phyloP scores from a whole-genome alignment of 2,113 vertebrate genomes.

The Melanocharis versteri region DNA sequence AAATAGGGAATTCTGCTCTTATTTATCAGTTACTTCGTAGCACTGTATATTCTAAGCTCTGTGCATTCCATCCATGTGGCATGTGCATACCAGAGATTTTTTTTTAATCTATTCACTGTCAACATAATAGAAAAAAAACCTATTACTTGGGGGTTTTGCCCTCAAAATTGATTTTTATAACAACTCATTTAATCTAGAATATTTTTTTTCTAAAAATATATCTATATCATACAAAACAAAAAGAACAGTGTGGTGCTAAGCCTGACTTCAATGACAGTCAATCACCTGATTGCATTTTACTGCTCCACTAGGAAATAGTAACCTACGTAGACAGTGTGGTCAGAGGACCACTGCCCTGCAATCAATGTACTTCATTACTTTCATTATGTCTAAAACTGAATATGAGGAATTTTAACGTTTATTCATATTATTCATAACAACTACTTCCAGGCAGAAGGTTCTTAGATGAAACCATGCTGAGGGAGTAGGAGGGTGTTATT shows the following conservation, averaged over 20 bases:
- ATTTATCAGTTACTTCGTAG: neutral
- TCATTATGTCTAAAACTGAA: neutral
- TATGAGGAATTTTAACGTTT: neutral
- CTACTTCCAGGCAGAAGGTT: neutral
- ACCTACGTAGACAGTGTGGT: neutral
- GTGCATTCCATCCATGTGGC: neutral
- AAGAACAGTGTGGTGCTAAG: neutral
- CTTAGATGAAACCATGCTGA: neutral
- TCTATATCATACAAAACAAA: neutral
- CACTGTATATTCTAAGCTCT: neutral
- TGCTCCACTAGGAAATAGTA: neutral
- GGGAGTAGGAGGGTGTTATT: neutral
- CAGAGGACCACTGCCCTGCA: neutral
- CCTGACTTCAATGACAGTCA: neutral
- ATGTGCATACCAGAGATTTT: neutral
- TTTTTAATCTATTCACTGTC: neutral
- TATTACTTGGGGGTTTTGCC: neutral
- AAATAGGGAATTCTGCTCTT: neutral
- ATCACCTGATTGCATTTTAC: neutral
- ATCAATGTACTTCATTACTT: neutral
- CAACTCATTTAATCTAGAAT: neutral
- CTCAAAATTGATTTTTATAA: neutral
- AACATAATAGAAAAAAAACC: neutral
- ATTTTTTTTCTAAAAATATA: neutral
- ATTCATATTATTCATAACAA: neutral